phyloP scores from a whole-genome alignment of 2,113 vertebrate species.

The Perognathus longimembris region DNA sequence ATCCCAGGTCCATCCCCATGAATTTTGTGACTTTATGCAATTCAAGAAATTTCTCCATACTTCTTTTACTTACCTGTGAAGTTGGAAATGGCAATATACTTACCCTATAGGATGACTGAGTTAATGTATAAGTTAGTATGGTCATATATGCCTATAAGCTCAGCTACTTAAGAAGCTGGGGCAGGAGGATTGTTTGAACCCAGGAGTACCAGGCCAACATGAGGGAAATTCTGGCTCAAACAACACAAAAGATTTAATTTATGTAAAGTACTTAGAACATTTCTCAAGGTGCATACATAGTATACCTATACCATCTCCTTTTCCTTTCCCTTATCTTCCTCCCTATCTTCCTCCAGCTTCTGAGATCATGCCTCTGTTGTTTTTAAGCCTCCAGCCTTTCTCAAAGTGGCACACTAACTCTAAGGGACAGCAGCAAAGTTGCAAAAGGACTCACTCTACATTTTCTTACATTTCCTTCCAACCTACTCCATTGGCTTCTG shows the following conservation, averaged over 20 bases:
- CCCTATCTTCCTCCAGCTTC: neutral
- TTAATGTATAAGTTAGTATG: neutral
- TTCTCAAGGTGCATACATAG: neutral
- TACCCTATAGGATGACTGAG: neutral
- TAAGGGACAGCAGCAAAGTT: neutral
- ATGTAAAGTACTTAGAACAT: neutral
- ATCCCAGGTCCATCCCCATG: neutral
- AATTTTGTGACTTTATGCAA: neutral
- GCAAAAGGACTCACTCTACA: rapidly evolving
- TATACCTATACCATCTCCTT: neutral
- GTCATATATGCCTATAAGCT: neutral
- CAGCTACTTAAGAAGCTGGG: neutral
- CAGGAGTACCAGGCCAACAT: neutral
- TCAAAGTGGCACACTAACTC: neutral
- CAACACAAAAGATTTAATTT: neutral
- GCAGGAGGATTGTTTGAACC: neutral
- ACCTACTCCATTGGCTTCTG: neutral
- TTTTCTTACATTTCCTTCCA: neutral
- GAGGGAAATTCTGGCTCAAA: neutral
- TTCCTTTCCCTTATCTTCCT: neutral
- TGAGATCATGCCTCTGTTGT: neutral
- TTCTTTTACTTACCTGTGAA: neutral
- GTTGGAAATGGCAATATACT: slow-evolving; percentile 1
- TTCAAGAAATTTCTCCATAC: neutral
- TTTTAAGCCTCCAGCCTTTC: neutral